phyloP scores from a whole-genome alignment of 2,888 invertebrate species.

The Chrysopilus asiliformis region DNA sequence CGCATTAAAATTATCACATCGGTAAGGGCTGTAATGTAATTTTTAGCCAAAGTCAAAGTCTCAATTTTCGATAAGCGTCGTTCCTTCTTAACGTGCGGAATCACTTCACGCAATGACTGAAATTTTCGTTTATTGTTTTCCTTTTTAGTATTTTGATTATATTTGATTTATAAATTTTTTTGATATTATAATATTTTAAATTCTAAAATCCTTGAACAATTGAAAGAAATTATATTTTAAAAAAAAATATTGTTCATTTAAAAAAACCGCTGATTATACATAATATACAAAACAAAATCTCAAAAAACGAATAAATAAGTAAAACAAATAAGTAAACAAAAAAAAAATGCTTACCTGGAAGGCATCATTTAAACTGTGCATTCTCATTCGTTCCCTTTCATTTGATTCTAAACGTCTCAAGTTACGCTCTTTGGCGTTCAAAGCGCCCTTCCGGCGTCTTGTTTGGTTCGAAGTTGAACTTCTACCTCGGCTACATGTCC shows the following conservation, averaged over 20 bases:
- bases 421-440: slow-evolving; percentile 75
- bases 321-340: too few relatives aligned
- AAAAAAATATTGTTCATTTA: neutral
- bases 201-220: neutral
- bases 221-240: neutral
- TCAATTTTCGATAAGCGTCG: slow-evolving; percentile 77
- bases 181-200: neutral
- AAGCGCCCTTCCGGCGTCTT: slow-evolving; percentile 57
- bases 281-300: too few relatives aligned
- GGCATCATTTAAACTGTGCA: slow-evolving; percentile 85
- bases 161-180: neutral
- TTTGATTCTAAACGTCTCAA: slow-evolving; percentile 78
- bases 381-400: slow-evolving; percentile 80
- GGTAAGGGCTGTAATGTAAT: slow-evolving; percentile 79
- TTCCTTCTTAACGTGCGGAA: slow-evolving; percentile 75
- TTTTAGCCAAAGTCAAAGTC: slow-evolving; percentile 75
- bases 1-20: slow-evolving; percentile 74
- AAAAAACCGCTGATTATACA: too few relatives aligned
- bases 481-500: slow-evolving; percentile 12
- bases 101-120: slow-evolving; percentile 68
- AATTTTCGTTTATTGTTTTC: slow-evolving; percentile 16
- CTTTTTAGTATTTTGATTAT: slow-evolving; percentile 1
- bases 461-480: slow-evolving; percentile 24
- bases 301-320: too few relatives aligned
- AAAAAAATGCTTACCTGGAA: slow-evolving; percentile 53